Evolutionary conservation across 2,888 invertebrate genomes (phyloP).

Genomic region (Ectemnius lituratus): DNA sequence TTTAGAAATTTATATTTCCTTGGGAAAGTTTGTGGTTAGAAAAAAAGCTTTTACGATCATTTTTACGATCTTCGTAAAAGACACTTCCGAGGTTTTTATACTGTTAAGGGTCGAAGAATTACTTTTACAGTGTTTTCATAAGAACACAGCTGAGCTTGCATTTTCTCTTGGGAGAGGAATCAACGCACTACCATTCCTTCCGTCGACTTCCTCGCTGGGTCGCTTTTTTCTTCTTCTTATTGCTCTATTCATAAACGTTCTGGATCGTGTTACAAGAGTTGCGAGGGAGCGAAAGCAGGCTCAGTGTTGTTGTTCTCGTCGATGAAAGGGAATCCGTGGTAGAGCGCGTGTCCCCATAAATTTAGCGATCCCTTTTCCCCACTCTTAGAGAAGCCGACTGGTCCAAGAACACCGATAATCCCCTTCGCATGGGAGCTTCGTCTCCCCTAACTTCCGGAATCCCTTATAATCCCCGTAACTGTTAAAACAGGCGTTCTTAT

Average conservation of each 20-base stretch:
- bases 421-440: neutral
- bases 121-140: conserved; percentile 16
- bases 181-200: neutral
- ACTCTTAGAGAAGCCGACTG: neutral
- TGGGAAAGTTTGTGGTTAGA: too few species aligned
- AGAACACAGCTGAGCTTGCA: neutral
- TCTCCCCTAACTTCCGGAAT: neutral
- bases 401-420: neutral
- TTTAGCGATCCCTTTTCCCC: conserved; percentile 1
- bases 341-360: neutral
- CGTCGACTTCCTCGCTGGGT: neutral
- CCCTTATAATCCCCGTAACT: too few species aligned
- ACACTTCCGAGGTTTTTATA: too few species aligned
- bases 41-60: too few species aligned
- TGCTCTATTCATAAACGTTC: conserved; percentile 29
- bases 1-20: too few species aligned
- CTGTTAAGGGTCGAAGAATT: neutral
- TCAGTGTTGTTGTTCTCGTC: neutral
- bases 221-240: conserved; percentile 2
- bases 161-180: neutral
- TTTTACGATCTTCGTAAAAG: too few species aligned
- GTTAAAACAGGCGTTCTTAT: too few species aligned
- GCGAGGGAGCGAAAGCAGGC: conserved; percentile 17
- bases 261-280: conserved; percentile 35
- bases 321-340: neutral